Evolutionary conservation across 2,888 invertebrate species (phyloP).

Genomic region (Netelia inedita): DNA sequence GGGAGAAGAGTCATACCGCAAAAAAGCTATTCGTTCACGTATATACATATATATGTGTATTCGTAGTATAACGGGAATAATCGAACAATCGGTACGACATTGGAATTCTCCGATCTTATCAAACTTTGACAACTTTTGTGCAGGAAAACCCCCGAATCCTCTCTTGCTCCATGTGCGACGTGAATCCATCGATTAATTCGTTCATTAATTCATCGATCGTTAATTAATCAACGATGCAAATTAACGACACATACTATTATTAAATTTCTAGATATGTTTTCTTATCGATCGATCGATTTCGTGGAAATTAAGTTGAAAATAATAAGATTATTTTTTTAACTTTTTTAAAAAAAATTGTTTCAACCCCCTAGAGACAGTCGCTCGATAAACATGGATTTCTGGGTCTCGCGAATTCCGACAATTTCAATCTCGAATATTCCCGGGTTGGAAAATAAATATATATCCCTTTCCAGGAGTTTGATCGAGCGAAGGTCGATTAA

Average conservation of each 20-base stretch:
- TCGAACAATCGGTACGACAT: neutral
- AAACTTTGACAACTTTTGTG: neutral
- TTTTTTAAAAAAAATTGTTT: too few species aligned
- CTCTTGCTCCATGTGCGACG: too few species aligned
- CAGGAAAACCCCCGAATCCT: neutral
- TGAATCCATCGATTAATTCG: too few species aligned
- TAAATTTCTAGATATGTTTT: too few species aligned
- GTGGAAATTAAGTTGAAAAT: too few species aligned
- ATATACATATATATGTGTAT: neutral
- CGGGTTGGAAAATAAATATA: neutral
- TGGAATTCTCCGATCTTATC: neutral
- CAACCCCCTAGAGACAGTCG: too few species aligned
- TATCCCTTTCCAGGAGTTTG: neutral
- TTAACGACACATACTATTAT: too few species aligned
- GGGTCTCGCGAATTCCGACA: neutral
- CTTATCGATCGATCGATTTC: too few species aligned
- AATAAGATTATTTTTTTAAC: too few species aligned
- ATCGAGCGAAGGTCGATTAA: neutral
- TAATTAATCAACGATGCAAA: too few species aligned
- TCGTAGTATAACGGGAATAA: constrained; percentile 11
- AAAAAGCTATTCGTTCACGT: neutral
- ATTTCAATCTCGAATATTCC: neutral
- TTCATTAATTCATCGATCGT: too few species aligned
- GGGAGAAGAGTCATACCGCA: constrained; percentile 20
- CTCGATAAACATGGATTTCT: neutral